A percentile compares a stretch with the other conserved stretches of the same genome.
Conservation (phyloP, 2,113 vertebrate species). For the pig (Sus scrofa) region T2T-Sscrofa CM000820.6:142787001-142787500, state of each 20-base stretch:
- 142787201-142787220: too few species aligned
- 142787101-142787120: not conserved
- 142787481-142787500: not conserved
- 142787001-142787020: too few species aligned
- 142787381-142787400: not conserved
- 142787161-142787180: not conserved
- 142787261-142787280: rapidly evolving
- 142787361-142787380: too few species aligned
- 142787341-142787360: too few species aligned
- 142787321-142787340: too few species aligned
- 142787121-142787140: not conserved
- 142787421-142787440: not conserved
- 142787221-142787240: not conserved
- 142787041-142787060: too few species aligned
- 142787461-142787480: not conserved
- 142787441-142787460: not conserved
- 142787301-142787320: not conserved
- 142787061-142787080: not conserved
- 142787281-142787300: not conserved
- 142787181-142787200: too few species aligned
- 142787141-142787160: not conserved
- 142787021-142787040: too few species aligned
- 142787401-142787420: not conserved
- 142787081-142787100: not conserved
- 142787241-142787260: too few species aligned